A percentile compares a stretch with the other conserved stretches of the same genome.
These are phyloP conservation scores for Brachionus rotundiformis DNA, from an alignment of 1,140 invertebrate genomes.

Conservation along the genomic window DNA sequence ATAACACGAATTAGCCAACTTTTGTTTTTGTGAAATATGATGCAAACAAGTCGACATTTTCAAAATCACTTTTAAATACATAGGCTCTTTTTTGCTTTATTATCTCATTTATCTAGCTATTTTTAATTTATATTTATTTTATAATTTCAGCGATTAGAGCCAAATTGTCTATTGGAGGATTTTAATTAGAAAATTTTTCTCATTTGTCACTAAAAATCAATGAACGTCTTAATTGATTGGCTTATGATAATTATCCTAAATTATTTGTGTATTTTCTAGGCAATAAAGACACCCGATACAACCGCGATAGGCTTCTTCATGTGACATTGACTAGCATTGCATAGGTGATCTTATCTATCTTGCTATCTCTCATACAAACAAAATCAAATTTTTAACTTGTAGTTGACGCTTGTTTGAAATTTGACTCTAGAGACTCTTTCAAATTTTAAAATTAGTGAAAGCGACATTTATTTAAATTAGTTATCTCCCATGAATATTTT, in stretches of 20 bases:
- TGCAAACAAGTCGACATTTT: conserved; percentile 48
- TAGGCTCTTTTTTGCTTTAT: background rate
- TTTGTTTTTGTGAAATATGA: conserved; percentile 15
- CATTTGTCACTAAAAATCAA: conserved; percentile 20
- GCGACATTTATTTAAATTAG: conserved; percentile 43
- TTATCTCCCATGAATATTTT: background rate
- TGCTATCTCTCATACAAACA: no score
- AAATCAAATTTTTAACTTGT: conserved; percentile 43
- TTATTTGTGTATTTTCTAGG: background rate
- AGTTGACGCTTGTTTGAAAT: conserved; percentile 49
- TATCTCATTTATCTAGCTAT: no score
- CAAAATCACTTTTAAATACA: background rate
- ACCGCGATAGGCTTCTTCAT: no score
- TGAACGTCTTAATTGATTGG: conserved; percentile 3
- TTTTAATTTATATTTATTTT: no score
- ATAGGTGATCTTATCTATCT: no score
- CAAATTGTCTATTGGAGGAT: background rate
- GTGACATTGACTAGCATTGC: no score
- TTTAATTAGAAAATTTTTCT: background rate
- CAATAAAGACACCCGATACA: no score
- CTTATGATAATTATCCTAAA: background rate
- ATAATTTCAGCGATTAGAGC: no score
- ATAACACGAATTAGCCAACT: background rate
- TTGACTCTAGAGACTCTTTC: conserved; percentile 47
- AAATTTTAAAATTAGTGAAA: background rate